Base-by-base conservation (phyloP, 2,113 vertebrate genomes). In the Chaetura pelagica region DNA sequence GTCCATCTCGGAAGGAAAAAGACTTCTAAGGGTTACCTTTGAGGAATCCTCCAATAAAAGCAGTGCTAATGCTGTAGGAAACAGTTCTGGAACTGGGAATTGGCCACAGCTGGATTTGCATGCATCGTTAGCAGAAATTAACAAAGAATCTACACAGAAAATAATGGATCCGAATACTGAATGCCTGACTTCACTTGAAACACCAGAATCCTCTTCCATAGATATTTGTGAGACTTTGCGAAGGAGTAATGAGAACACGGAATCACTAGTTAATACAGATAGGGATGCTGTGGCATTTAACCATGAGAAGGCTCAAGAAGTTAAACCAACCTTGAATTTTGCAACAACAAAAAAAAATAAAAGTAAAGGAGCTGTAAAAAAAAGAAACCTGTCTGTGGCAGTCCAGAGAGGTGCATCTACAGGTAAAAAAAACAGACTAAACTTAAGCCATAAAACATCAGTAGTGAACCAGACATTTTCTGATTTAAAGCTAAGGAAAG, bases 401-500 rank as follows among this genome's bases (percentile, higher is more conserved):
- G 75, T 78, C 59, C 96, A 90, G 34, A 76, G 66, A 63, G 32
- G 10, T 64, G 73, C 89, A 34, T 93, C 93, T 92, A 2, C 58
- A 64, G 61, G 14, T 89, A 82, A 82, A 44, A 54, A 46, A 64
- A 78, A 17, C 23, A 95, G 85, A 94, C 52, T 24, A 57, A 46
- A 55, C 55, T 48, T 88, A 12, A 91, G 71, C 66, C 22, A 2
- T 82, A 88, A 97, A 89, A 35, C 51, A 27, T 88, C 86, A 14
- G 11, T 69, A 93, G 71, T 7, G 34, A 96, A 97, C 10, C 93
- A 95, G 48, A 78, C 90, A 14, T 57, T 74, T 93, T 79, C 92
- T 90, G 80, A 90, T 93, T 94, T 96, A 94, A 92, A 96, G 51
- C 40, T 79, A 40, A 52, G 73, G 57, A 96, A 97, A 91, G 87